Conservation (phyloP, 2,113 vertebrate species). For the Hypomesus transpacificus region DNA sequence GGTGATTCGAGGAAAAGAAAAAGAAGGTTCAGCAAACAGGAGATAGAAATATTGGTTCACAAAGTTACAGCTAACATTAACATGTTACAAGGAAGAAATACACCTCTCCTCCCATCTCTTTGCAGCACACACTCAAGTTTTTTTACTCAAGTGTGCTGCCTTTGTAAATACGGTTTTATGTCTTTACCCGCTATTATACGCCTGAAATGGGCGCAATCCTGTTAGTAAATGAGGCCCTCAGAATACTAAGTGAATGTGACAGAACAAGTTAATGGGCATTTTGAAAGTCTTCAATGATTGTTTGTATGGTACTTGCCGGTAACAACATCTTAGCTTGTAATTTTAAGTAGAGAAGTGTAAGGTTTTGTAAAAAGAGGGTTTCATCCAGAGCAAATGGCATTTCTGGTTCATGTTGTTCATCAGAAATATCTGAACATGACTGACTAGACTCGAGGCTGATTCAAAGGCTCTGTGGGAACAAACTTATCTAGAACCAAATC, state of each 20-base stretch:
- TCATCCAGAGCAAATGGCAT: constrained; percentile 12
- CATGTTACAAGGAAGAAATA: too few species aligned
- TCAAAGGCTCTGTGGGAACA: constrained; percentile 18
- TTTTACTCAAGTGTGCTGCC: too few species aligned
- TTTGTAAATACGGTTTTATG: too few species aligned
- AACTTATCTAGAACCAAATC: not conserved
- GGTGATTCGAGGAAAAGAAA: too few species aligned
- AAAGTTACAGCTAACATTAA: too few species aligned
- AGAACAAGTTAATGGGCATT: constrained; percentile 15
- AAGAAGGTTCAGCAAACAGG: too few species aligned
- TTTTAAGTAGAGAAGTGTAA: constrained; percentile 27
- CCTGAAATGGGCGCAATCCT: too few species aligned
- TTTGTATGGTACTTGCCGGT: constrained; percentile 22
- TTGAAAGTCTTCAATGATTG: constrained; percentile 26
- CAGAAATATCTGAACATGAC: constrained; percentile 1
- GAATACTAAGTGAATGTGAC: not conserved
- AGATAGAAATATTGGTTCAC: too few species aligned
- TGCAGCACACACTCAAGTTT: too few species aligned
- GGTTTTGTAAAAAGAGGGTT: constrained; percentile 10
- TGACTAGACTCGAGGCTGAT: constrained; percentile 1
- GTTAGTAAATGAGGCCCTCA: too few species aligned
- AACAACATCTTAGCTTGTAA: constrained; percentile 13
- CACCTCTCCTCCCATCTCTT: too few species aligned
- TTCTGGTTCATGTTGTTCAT: constrained; percentile 8
- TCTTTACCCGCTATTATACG: too few species aligned